Evolutionary conservation across 2,888 invertebrate species (phyloP).

Genomic region (Enchytraeus crypticus): DNA sequence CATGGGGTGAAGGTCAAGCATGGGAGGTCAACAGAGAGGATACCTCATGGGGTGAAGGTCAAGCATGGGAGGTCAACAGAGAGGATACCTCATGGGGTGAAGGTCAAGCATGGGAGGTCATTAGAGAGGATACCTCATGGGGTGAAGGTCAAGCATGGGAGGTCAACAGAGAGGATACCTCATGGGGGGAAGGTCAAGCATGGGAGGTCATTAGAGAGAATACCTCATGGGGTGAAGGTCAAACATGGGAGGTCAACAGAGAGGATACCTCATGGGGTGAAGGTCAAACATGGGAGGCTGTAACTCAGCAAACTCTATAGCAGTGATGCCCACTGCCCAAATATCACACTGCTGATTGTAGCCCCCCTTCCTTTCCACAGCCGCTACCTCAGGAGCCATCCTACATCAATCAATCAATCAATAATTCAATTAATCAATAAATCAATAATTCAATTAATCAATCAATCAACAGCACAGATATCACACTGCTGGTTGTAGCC

Average conservation of each 20-base stretch:
- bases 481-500: constrained; percentile 99
- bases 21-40: too few relatives aligned
- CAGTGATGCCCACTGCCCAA: constrained; percentile 98
- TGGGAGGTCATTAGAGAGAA: background rate
- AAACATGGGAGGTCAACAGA: background rate
- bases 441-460: too few relatives aligned
- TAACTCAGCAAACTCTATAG: constrained; percentile 94
- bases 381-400: constrained; percentile 63
- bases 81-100: too few relatives aligned
- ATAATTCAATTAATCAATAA: too few relatives aligned
- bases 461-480: constrained; percentile 99
- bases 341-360: constrained; percentile 99
- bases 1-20: too few relatives aligned
- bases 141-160: too few relatives aligned
- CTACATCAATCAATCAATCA: constrained; percentile 31
- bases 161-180: too few relatives aligned
- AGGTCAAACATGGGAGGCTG: constrained; percentile 99
- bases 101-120: too few relatives aligned
- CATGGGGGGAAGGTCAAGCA: too few relatives aligned
- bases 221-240: background rate
- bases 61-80: too few relatives aligned
- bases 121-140: too few relatives aligned
- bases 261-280: constrained; percentile 61
- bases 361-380: constrained; percentile 94
- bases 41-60: too few relatives aligned